Evolutionary conservation across 2,113 vertebrate genomes (phyloP).

Genomic region (Sinosuthora webbiana): DNA sequence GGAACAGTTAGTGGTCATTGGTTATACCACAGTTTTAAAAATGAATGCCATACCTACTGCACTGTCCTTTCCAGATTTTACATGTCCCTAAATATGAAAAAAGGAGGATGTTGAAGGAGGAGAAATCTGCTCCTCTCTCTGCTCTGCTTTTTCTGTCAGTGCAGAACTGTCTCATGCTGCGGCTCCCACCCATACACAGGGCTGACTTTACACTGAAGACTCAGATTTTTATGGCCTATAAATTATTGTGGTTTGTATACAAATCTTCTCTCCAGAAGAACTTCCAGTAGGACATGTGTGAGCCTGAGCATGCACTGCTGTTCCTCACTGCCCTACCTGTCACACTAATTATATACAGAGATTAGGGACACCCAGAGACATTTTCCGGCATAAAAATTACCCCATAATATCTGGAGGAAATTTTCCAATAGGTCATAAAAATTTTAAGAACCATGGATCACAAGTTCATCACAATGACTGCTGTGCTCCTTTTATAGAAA

Average conservation of each 20-base stretch:
- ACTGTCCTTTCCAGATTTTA: neutral
- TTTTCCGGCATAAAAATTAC: neutral
- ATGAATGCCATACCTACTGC: neutral
- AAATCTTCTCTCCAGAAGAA: neutral
- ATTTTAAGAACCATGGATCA: neutral
- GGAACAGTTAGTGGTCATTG: neutral
- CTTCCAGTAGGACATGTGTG: neutral
- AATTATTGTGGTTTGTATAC: neutral
- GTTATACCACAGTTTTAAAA: neutral
- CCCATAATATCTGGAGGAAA: neutral
- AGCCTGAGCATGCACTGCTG: neutral
- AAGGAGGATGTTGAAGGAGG: neutral
- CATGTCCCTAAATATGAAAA: neutral
- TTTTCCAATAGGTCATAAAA: slow-evolving; percentile 12
- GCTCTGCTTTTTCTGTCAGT: neutral
- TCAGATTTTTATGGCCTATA: slow-evolving; percentile 5
- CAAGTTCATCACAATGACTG: neutral
- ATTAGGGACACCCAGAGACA: neutral
- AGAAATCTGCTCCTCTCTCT: neutral
- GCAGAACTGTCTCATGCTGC: neutral
- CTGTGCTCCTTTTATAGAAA: neutral
- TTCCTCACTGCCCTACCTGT: neutral
- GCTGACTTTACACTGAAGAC: neutral
- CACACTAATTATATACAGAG: neutral
- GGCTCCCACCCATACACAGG: neutral